Evolutionary conservation across 1,140 invertebrate genomes (phyloP), one percentile per base, ranked within the genome.

Genomic region (Drosophila setifemur): DNA sequence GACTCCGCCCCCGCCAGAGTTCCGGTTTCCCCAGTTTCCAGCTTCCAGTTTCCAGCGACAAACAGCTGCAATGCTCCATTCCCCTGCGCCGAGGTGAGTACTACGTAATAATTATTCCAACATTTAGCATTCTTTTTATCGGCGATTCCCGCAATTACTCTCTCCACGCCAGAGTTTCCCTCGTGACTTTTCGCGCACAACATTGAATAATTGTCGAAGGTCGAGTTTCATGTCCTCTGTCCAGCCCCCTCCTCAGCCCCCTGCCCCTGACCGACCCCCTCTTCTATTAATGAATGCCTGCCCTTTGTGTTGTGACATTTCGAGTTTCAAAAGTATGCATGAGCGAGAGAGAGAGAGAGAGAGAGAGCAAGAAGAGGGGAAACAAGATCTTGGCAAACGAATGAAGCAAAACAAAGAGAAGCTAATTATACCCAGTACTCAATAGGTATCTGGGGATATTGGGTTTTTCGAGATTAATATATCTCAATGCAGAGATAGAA

Each of bases 1-100:
- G 78, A 73, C 53, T 73, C 61, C 72, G 55, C 68, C 57, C n/a
- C 29, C 14, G 57, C 53, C 58, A 44, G 23, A 64, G 40, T 23
- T 61, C 54, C 39, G 23, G 28, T 14, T 25, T 44, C 35, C 21
- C 49, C 35, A 23, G 5, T 25, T 4, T 33, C 2, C 60, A 47
- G 55, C 19, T 48, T 33, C 21, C 40, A 43, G 40, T 25, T 45
- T 45, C 33, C 70, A 53, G n/a, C 11, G 11, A 40, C 3, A 39
- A 50, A 42, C 58, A 81, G 78, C 74, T 63, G 52, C 74, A 61
- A 39, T 52, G 53, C 66, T 45, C 64, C 64, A 74, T 71, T 57
- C 40, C 42, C 35, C 19, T 23, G 9, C 49, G 25, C 23, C 12
- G 44, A 85, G 79, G 79, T 83, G 79, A 83, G 79, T 83, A 79